These are phyloP conservation scores for Cossypha heuglini DNA, from an alignment of 2,797 vertebrate species.

Conservation along the genomic window DNA sequence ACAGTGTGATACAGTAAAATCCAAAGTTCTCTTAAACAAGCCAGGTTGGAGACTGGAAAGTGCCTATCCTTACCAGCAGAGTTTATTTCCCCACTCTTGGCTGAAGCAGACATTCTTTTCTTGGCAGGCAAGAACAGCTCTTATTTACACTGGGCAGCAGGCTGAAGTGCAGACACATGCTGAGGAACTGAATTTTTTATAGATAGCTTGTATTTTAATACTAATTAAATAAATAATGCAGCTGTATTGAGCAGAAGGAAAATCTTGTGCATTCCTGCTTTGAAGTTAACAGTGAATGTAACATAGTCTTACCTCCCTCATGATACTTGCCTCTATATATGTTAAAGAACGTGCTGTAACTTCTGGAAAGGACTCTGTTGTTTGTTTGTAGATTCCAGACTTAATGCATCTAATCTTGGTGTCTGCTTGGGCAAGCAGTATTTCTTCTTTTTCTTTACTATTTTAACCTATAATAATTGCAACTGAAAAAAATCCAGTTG, in stretches of 20 bases:
- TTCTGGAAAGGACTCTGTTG: background rate
- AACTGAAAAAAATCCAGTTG: background rate
- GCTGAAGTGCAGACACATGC: background rate
- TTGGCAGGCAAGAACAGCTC: background rate
- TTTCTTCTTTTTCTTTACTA: background rate
- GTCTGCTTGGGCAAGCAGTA: background rate
- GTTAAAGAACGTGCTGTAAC: background rate
- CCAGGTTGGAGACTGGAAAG: background rate
- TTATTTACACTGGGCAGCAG: background rate
- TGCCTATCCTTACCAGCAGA: background rate
- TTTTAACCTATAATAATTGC: background rate
- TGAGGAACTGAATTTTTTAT: background rate
- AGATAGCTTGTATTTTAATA: constrained; percentile 15
- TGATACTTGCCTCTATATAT: background rate
- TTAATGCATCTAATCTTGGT: background rate
- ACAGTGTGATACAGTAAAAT: background rate
- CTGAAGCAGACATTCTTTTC: background rate
- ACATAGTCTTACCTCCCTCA: background rate
- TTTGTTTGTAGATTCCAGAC: background rate
- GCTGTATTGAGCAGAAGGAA: background rate
- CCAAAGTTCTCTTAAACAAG: background rate
- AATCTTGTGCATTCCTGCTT: background rate
- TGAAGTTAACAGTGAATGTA: background rate
- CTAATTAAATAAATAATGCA: constrained; percentile 5
- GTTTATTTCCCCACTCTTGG: background rate